These are phyloP conservation scores for Crepidodera aurea DNA, from an alignment of 2,888 invertebrate genomes.

Conservation along the genomic window DNA sequence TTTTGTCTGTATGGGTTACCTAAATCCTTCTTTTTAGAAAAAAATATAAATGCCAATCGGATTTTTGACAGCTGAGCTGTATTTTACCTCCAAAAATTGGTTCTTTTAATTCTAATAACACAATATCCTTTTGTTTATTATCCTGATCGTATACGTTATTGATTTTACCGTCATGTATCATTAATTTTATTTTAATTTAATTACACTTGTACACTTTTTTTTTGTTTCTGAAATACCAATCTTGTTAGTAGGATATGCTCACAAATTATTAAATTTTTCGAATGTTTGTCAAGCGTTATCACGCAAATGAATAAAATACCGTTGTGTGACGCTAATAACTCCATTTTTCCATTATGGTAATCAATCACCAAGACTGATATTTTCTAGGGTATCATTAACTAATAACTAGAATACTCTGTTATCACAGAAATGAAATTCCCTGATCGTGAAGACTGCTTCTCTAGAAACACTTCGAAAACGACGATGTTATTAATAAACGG, in stretches of 20 bases:
- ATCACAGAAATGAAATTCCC: not conserved
- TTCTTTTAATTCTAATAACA: no score
- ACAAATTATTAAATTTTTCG: slow-evolving; percentile 9
- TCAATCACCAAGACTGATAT: slow-evolving; percentile 19
- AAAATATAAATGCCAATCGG: no score
- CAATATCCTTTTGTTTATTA: no score
- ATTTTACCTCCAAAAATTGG: no score
- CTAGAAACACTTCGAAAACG: no score
- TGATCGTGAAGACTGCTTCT: no score
- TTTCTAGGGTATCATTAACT: slow-evolving; percentile 3
- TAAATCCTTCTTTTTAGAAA: no score
- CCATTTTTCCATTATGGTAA: slow-evolving; percentile 28
- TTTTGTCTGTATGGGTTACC: no score
- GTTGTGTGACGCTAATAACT: slow-evolving; percentile 17
- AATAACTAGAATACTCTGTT: not conserved
- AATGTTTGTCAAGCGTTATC: slow-evolving; percentile 13
- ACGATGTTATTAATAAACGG: no score
- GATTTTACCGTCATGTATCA: no score
- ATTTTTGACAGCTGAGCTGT: no score
- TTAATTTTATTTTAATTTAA: not conserved
- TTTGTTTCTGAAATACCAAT: not conserved
- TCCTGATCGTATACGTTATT: no score
- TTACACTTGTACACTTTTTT: not conserved
- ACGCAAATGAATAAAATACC: slow-evolving; percentile 23
- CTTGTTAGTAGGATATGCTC: slow-evolving; percentile 6